Evolutionary conservation across 2,797 vertebrate genomes (phyloP).

Genomic region (Balearica regulorum): DNA sequence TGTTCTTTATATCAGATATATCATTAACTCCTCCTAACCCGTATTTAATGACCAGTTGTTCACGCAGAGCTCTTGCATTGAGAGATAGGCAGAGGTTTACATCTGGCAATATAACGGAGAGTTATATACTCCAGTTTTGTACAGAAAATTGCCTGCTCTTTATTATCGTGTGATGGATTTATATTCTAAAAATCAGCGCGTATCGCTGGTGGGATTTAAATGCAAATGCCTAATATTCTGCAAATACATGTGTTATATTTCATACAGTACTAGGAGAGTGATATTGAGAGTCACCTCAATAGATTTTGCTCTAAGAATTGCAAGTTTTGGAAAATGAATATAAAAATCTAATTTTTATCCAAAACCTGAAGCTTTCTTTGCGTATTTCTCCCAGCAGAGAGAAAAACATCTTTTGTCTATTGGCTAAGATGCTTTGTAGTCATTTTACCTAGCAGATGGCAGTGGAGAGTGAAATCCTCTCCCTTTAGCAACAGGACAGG

Average conservation of each 20-base stretch:
- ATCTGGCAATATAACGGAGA: background rate
- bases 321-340: background rate
- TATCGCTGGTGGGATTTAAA: background rate
- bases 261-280: background rate
- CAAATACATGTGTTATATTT: background rate
- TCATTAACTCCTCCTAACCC: constrained; percentile 47
- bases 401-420: background rate
- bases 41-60: background rate
- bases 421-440: background rate
- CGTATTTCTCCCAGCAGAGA: background rate
- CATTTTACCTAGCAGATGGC: background rate
- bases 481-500: background rate
- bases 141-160: background rate
- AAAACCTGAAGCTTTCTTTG: background rate
- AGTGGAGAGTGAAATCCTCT: background rate
- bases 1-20: background rate
- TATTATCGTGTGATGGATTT: background rate
- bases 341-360: background rate
- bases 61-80: background rate
- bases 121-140: background rate
- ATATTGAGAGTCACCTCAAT: background rate
- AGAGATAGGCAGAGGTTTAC: background rate
- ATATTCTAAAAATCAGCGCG: background rate
- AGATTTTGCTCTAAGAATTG: background rate
- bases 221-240: background rate